Percentiles rank a stretch among this genome's conserved stretches.
phyloP scores from a whole-genome alignment of 2,888 invertebrate genomes.

The Lycocerus yunnanus region DNA sequence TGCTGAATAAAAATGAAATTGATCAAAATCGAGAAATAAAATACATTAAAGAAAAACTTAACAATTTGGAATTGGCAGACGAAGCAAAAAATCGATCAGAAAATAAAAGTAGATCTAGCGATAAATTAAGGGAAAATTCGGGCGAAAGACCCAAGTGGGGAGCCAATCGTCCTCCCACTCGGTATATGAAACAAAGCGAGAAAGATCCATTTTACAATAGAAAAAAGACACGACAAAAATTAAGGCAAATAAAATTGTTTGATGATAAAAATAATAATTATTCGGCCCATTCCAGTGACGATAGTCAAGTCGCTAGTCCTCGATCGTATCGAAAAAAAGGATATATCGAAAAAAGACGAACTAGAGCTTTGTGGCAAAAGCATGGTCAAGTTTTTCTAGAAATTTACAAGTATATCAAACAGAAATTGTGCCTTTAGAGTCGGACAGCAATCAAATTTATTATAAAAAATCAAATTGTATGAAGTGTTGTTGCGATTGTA shows the following conservation, averaged over 20 bases:
- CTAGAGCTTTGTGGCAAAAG: slow-evolving; percentile 52
- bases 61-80: slow-evolving; percentile 59
- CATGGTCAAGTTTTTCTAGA: slow-evolving; percentile 57
- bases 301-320: slow-evolving; percentile 65
- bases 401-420: slow-evolving; percentile 54
- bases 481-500: slow-evolving; percentile 51
- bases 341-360: slow-evolving; percentile 55
- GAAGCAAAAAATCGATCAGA: slow-evolving; percentile 61
- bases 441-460: slow-evolving; percentile 57
- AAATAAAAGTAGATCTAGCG: slow-evolving; percentile 60
- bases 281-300: slow-evolving; percentile 65
- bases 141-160: slow-evolving; percentile 76
- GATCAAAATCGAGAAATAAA: slow-evolving; percentile 45
- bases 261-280: slow-evolving; percentile 62
- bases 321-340: slow-evolving; percentile 53
- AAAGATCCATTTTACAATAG: slow-evolving; percentile 84
- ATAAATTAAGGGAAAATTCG: slow-evolving; percentile 62
- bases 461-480: slow-evolving; percentile 40
- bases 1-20: slow-evolving; percentile 42
- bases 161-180: slow-evolving; percentile 75
- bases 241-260: slow-evolving; percentile 58
- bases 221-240: slow-evolving; percentile 68
- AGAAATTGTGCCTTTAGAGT: slow-evolving; percentile 60
- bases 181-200: slow-evolving; percentile 88
- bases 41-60: slow-evolving; percentile 47